phyloP scores from a whole-genome alignment of 2,113 vertebrate genomes.

The Periophthalmodon schlosseri region DNA sequence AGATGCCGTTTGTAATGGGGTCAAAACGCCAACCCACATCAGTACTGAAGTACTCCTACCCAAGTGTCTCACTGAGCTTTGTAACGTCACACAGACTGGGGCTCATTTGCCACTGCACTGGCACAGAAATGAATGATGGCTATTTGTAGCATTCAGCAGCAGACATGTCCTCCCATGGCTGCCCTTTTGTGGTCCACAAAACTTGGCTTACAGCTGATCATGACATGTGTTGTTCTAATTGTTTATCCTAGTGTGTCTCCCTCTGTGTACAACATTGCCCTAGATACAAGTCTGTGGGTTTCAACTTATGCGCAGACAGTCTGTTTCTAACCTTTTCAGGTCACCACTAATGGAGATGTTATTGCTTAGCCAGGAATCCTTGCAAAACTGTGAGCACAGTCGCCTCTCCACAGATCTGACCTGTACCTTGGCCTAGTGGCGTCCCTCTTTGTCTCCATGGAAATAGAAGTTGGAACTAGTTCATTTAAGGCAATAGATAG shows the following conservation, averaged over 20 bases:
- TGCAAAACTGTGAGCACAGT: no score
- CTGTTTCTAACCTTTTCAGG: no score
- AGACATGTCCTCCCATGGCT: constrained; percentile 6
- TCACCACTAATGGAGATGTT: no score
- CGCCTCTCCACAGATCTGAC: no score
- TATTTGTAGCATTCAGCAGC: constrained; percentile 40
- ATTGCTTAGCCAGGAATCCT: no score
- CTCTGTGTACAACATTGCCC: constrained; percentile 1
- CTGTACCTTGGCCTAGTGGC: no score
- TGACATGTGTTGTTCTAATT: constrained; percentile 11
- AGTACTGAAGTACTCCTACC: constrained; percentile 14
- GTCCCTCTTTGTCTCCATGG: no score
- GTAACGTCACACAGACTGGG: constrained; percentile 19
- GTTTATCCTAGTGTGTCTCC: constrained; percentile 7
- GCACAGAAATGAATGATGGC: constrained; percentile 34
- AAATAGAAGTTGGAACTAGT: no score
- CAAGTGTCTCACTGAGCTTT: constrained; percentile 63
- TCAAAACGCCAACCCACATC: constrained; percentile 18
- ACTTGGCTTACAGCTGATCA: constrained; percentile 7
- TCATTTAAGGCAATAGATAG: no score
- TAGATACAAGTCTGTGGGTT: not conserved
- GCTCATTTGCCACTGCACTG: constrained; percentile 23
- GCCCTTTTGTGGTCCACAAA: not conserved
- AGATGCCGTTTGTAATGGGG: constrained; percentile 27
- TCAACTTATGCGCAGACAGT: not conserved